phyloP scores from a whole-genome alignment of 2,113 vertebrate genomes.

The Saccopteryx bilineata region DNA sequence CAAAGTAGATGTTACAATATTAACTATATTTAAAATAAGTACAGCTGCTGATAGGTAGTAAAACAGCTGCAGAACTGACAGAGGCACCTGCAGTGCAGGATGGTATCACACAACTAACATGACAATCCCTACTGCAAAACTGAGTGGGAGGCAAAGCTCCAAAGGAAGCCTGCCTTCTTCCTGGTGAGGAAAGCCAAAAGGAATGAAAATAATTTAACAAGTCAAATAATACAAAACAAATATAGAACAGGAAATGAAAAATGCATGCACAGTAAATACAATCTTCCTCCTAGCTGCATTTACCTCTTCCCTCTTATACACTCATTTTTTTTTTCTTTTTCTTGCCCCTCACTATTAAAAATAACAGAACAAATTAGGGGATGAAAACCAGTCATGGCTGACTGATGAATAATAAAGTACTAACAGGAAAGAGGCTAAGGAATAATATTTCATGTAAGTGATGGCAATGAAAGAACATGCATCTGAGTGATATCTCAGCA shows the following conservation, averaged over 20 bases:
- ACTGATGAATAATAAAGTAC: background rate
- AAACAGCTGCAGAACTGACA: background rate
- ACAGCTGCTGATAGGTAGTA: background rate
- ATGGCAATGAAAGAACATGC: background rate
- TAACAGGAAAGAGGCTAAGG: background rate
- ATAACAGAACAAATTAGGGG: background rate
- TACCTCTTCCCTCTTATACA: background rate
- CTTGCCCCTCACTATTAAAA: constrained; percentile 25
- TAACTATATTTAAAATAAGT: constrained; percentile 56
- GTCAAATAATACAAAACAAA: constrained; percentile 60
- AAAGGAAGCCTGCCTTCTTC: background rate
- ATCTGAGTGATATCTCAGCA: background rate
- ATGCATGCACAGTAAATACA: background rate
- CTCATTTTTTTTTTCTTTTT: background rate
- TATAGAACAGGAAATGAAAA: constrained; percentile 67
- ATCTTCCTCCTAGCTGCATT: background rate
- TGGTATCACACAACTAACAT: background rate
- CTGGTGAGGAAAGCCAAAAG: constrained; percentile 39
- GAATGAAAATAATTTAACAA: constrained; percentile 37
- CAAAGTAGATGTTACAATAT: background rate
- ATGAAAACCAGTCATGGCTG: background rate
- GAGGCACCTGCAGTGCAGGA: background rate
- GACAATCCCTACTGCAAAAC: background rate
- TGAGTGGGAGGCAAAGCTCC: background rate
- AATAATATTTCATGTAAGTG: background rate